These are phyloP conservation scores for Diabrotica undecimpunctata DNA, from an alignment of 1,140 invertebrate species.

Conservation along the genomic window DNA sequence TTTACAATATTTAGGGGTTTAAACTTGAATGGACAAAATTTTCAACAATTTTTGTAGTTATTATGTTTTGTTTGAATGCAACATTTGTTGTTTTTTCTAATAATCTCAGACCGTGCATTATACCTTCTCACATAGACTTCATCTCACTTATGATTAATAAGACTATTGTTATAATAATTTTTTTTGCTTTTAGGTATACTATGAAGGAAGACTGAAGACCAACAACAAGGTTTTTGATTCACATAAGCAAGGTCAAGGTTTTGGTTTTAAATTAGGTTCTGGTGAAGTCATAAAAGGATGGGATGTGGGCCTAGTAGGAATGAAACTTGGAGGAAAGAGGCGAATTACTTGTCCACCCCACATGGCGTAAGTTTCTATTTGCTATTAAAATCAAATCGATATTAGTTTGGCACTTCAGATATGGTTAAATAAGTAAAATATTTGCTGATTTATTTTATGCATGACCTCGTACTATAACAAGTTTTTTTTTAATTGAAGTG, in stretches of 20 bases:
- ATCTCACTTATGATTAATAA: too few species aligned
- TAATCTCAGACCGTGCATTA: too few species aligned
- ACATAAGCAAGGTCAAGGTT: constrained; percentile 67
- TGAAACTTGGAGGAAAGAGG: constrained; percentile 91
- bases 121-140: too few species aligned
- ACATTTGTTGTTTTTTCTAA: too few species aligned
- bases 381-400: constrained; percentile 4
- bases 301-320: constrained; percentile 82
- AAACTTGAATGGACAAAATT: too few species aligned
- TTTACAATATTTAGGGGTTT: too few species aligned
- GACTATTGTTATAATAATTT: neutral
- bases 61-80: too few species aligned
- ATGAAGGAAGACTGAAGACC: constrained; percentile 70
- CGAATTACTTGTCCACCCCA: constrained; percentile 77
- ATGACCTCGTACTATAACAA: too few species aligned
- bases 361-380: constrained; percentile 67
- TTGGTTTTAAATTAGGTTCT: constrained; percentile 79
- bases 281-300: constrained; percentile 89
- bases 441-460: too few species aligned
- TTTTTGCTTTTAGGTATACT: constrained; percentile 60
- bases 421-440: neutral
- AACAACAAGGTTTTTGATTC: constrained; percentile 82
- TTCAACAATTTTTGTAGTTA: too few species aligned
- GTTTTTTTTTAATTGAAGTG: too few species aligned
- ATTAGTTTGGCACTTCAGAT: neutral